phyloP scores from a whole-genome alignment of 1,140 invertebrate species.

The Vanessa tameamea region DNA sequence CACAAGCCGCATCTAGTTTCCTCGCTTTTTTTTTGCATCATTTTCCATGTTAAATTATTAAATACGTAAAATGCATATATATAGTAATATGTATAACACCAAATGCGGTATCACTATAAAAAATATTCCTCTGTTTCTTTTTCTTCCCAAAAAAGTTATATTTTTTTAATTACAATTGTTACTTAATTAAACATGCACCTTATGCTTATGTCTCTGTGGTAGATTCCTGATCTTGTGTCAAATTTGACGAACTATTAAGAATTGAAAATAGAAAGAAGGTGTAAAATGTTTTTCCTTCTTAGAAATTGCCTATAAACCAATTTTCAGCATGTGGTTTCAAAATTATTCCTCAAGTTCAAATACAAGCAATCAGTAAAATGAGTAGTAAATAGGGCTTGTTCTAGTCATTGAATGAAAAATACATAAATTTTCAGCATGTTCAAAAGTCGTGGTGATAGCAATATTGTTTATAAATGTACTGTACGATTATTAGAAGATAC shows the following conservation, averaged over 20 bases:
- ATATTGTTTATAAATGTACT: conserved; percentile 95
- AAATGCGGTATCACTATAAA: no score
- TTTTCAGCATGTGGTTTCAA: background rate
- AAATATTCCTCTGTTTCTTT: no score
- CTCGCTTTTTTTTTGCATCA: no score
- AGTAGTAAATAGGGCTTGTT: conserved; percentile 19
- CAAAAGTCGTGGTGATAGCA: conserved; percentile 89
- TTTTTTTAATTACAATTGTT: no score
- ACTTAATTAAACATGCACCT: background rate
- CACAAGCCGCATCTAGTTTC: no score
- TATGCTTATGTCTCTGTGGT: conserved; percentile 11
- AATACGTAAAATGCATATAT: no score
- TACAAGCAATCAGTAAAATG: conserved; percentile 16
- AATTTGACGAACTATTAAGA: conserved; percentile 9
- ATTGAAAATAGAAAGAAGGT: conserved; percentile 3
- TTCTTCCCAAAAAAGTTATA: no score
- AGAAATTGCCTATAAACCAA: background rate
- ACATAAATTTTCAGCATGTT: conserved; percentile 74
- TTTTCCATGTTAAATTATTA: no score
- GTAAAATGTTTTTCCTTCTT: conserved; percentile 2
- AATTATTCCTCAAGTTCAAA: background rate
- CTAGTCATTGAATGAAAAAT: conserved; percentile 2
- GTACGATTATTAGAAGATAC: conserved; percentile 96
- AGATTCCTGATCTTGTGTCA: background rate
- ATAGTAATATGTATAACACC: no score